A percentile compares a stretch with the other conserved stretches of the same genome.
phyloP scores from a whole-genome alignment of 2,888 invertebrate genomes.

The Polydrusus cervinus region DNA sequence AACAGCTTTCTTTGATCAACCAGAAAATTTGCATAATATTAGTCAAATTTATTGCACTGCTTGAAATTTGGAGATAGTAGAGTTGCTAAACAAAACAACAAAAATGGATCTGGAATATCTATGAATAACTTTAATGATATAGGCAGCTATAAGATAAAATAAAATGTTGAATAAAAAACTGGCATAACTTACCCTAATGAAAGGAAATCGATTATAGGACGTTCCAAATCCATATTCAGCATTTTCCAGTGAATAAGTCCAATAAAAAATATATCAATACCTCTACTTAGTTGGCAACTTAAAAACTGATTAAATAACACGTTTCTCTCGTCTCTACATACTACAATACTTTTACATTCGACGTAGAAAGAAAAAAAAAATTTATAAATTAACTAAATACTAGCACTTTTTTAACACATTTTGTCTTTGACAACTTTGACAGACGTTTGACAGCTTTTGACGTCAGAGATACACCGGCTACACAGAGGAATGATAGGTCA shows the following conservation, averaged over 20 bases:
- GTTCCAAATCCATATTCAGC: slow-evolving; percentile 21
- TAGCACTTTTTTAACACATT: not conserved
- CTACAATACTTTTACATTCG: slow-evolving; percentile 13
- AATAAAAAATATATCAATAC: not conserved
- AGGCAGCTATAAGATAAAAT: not conserved
- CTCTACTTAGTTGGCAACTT: slow-evolving; percentile 9
- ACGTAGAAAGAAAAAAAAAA: slow-evolving; percentile 1
- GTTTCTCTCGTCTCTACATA: slow-evolving; percentile 14
- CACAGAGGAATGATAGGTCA: no score
- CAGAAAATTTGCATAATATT: slow-evolving; percentile 24
- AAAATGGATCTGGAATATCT: no score
- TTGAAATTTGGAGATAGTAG: not conserved
- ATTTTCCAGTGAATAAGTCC: slow-evolving; percentile 1
- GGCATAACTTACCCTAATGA: slow-evolving; percentile 10
- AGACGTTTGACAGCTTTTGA: not conserved
- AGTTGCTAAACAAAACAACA: no score
- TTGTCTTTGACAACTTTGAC: not conserved
- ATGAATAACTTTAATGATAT: no score
- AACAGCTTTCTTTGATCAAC: slow-evolving; percentile 1
- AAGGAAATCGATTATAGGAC: slow-evolving; percentile 27
- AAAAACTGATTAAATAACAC: slow-evolving; percentile 30
- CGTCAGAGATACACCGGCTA: no score
- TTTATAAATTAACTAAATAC: slow-evolving; percentile 15
- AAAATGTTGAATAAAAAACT: not conserved
- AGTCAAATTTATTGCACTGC: not conserved